Percentiles rank a stretch among this genome's conserved stretches.
Evolutionary conservation across 2,113 vertebrate species (phyloP).

Genomic region (Hystrix brachyura): DNA sequence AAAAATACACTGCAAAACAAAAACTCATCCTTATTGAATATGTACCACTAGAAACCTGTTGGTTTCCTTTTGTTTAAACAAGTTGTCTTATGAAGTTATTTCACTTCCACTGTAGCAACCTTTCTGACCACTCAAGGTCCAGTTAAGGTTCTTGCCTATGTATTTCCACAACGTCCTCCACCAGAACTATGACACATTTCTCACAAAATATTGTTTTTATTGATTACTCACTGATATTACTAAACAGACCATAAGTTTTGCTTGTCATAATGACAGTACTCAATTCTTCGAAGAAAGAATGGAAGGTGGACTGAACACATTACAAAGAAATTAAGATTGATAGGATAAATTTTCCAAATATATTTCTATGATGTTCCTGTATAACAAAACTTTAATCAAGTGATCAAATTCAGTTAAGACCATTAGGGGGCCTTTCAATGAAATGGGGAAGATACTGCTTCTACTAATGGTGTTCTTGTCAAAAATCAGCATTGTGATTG

Average conservation of each 20-base stretch:
- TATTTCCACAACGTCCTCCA: neutral
- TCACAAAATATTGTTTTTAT: neutral
- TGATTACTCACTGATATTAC: neutral
- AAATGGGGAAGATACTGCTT: neutral
- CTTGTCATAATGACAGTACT: neutral
- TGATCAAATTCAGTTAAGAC: neutral
- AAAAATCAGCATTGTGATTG: neutral
- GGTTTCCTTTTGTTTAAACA: slow-evolving; percentile 40
- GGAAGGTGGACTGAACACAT: neutral
- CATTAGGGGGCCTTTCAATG: neutral
- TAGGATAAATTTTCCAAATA: neutral
- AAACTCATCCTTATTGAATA: neutral
- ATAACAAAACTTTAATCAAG: neutral
- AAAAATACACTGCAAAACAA: neutral
- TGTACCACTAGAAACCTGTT: neutral
- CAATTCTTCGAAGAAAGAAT: neutral
- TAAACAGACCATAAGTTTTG: neutral
- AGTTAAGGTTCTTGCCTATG: neutral
- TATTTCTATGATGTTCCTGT: neutral
- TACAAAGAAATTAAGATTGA: neutral
- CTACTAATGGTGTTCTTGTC: neutral
- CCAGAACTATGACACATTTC: neutral
- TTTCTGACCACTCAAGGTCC: neutral
- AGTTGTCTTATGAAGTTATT: neutral
- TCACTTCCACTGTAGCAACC: neutral